These are phyloP conservation scores for Charina bottae DNA, from an alignment of 2,113 vertebrate genomes.

Conservation along the genomic window DNA sequence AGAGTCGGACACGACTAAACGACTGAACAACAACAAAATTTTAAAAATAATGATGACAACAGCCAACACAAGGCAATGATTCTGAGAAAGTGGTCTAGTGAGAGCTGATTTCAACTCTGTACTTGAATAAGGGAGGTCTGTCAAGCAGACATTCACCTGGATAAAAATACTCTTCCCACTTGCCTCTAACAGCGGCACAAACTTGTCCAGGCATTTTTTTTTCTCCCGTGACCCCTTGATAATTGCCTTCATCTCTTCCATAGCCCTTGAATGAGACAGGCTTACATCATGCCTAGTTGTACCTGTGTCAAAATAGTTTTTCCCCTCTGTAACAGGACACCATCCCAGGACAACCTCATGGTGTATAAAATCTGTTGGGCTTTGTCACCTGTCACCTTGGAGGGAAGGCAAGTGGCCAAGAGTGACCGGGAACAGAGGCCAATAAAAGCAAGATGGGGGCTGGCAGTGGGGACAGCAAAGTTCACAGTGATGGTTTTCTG, in stretches of 20 bases:
- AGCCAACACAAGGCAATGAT: background rate
- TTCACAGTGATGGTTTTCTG: background rate
- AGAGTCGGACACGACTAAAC: no score
- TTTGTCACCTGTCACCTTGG: background rate
- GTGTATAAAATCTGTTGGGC: background rate
- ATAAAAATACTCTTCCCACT: background rate
- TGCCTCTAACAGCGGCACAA: background rate
- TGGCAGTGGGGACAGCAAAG: background rate
- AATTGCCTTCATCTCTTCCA: background rate
- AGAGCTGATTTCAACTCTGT: background rate
- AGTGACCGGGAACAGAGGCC: background rate
- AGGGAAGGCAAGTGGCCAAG: background rate
- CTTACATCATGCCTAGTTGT: background rate
- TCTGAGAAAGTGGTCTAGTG: background rate
- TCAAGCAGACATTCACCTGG: background rate
- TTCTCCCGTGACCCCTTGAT: background rate
- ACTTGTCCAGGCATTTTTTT: background rate
- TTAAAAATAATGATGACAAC: background rate
- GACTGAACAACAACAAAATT: no score
- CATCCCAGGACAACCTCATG: background rate
- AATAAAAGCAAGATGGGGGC: background rate
- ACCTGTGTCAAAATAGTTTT: background rate
- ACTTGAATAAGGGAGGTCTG: background rate
- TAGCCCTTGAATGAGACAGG: background rate
- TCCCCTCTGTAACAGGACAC: background rate